Evolutionary conservation across 2,888 invertebrate genomes (phyloP).

Genomic region (Salticus scenicus): DNA sequence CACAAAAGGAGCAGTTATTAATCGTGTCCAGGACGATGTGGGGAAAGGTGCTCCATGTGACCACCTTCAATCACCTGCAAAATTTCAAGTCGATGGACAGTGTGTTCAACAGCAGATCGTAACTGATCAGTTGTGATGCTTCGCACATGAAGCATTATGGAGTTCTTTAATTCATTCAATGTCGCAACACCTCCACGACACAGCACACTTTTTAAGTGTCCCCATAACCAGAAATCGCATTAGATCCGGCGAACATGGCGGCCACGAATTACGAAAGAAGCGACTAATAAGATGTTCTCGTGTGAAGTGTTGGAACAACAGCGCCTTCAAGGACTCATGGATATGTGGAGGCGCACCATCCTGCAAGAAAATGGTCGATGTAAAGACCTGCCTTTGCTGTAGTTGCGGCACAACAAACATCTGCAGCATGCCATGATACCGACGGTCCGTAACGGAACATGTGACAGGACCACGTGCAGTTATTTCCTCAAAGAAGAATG

Average conservation of each 20-base stretch:
- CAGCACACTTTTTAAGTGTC: not conserved
- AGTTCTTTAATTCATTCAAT: slow-evolving; percentile 2
- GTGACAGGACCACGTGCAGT: not conserved
- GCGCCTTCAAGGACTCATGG: slow-evolving; percentile 1
- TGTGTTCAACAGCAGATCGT: slow-evolving; percentile 21
- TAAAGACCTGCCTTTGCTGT: slow-evolving; percentile 12
- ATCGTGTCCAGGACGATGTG: too few species aligned
- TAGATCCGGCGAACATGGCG: not conserved
- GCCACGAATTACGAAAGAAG: not conserved
- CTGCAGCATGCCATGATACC: slow-evolving; percentile 23
- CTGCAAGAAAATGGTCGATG: not conserved
- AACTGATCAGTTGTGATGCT: slow-evolving; percentile 10
- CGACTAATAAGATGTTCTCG: not conserved
- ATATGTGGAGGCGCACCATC: slow-evolving; percentile 10
- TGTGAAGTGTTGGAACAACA: not conserved
- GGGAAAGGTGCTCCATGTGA: not conserved
- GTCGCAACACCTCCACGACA: not conserved
- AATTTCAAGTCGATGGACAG: slow-evolving; percentile 10
- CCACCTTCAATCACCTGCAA: too few species aligned
- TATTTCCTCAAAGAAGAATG: slow-evolving; percentile 1
- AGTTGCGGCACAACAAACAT: slow-evolving; percentile 21
- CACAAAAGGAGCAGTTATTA: too few species aligned
- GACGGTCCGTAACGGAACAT: not conserved
- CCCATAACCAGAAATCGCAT: not conserved
- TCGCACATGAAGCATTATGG: not conserved